These are phyloP conservation scores for Margaritifera margaritifera DNA, from an alignment of 2,888 invertebrate genomes.

Conservation along the genomic window DNA sequence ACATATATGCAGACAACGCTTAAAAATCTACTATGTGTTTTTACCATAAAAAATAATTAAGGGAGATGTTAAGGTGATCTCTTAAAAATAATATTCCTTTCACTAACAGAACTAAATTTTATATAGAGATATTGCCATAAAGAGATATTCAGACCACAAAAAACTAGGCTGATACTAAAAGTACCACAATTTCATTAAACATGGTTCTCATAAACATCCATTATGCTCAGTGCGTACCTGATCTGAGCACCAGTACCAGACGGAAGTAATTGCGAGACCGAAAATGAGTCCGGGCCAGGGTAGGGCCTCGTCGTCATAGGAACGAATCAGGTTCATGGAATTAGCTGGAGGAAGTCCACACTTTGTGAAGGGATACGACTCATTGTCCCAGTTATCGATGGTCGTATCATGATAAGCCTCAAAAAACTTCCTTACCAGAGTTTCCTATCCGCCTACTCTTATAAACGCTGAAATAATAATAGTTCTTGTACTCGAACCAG, in stretches of 20 bases:
- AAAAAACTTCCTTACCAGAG: conserved; percentile 71
- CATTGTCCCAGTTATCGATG: conserved; percentile 41
- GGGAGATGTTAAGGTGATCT: too few relatives aligned
- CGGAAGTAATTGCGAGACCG: conserved; percentile 69
- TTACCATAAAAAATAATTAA: too few relatives aligned
- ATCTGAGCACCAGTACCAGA: conserved; percentile 73
- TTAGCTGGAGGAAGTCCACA: conserved; percentile 66
- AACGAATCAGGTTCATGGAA: conserved; percentile 64
- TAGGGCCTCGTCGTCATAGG: conserved; percentile 62
- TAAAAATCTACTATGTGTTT: too few relatives aligned
- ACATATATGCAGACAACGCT: too few relatives aligned
- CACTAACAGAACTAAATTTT: too few relatives aligned
- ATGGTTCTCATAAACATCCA: too few relatives aligned
- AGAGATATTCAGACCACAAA: too few relatives aligned
- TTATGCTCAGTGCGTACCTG: conserved; percentile 51
- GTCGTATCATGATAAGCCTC: conserved; percentile 64
- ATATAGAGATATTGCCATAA: too few relatives aligned
- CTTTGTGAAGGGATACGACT: conserved; percentile 54
- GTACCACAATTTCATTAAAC: too few relatives aligned
- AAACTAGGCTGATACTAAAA: too few relatives aligned
- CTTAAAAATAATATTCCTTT: too few relatives aligned
- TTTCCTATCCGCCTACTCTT: conserved; percentile 74
- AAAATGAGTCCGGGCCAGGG: conserved; percentile 71
- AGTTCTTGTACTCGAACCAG: too few relatives aligned
- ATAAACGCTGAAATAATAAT: conserved; percentile 57